A percentile compares a stretch with the other conserved stretches of the same genome.
Conservation (phyloP, 1,140 invertebrate species). For the Muscidifurax raptorellus region DNA sequence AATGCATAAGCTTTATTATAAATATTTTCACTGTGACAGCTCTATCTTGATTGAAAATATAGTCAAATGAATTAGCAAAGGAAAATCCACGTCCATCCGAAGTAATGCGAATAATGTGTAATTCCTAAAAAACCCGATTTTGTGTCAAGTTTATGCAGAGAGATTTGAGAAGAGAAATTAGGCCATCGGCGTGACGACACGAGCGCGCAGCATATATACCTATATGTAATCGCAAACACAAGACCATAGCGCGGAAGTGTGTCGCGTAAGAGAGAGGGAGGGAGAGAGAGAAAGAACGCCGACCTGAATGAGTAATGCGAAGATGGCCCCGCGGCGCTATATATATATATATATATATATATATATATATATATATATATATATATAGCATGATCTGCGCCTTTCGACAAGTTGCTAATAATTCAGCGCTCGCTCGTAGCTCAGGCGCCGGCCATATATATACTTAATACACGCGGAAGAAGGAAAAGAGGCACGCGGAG, state of each 20-base stretch:
- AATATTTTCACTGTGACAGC: too few relatives aligned
- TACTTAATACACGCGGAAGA: neutral
- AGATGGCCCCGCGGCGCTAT: neutral
- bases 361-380: too few relatives aligned
- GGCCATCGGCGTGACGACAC: neutral
- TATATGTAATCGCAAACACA: neutral
- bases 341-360: too few relatives aligned
- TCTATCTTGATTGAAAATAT: too few relatives aligned
- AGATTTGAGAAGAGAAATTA: neutral
- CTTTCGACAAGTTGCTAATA: neutral
- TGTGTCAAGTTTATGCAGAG: neutral
- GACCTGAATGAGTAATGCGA: constrained; percentile 6
- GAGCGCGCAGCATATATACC: neutral
- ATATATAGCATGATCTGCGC: constrained; percentile 29
- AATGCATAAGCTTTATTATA: too few relatives aligned
- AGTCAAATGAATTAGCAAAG: too few relatives aligned
- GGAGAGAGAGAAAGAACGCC: neutral
- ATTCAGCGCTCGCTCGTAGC: neutral
- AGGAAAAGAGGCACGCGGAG: neutral
- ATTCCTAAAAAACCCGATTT: too few relatives aligned
- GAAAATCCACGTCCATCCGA: too few relatives aligned
- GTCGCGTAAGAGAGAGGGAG: neutral
- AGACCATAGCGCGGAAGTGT: neutral
- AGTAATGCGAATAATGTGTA: too few relatives aligned
- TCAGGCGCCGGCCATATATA: neutral